Evolutionary conservation across 1,140 invertebrate genomes (phyloP), one percentile per base, ranked within the genome.

Genomic region (Drosophila pandora): DNA sequence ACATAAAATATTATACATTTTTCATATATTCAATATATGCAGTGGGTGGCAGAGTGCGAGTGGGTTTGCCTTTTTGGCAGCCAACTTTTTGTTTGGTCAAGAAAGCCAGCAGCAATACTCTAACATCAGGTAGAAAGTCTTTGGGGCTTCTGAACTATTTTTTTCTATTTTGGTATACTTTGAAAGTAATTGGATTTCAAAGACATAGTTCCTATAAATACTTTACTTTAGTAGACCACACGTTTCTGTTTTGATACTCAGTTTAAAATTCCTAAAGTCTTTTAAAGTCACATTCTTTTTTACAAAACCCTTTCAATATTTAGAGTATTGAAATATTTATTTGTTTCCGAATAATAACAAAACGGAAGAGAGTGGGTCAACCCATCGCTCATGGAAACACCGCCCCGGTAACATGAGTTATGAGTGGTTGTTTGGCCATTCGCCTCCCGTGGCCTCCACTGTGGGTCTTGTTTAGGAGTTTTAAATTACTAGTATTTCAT

Each of bases 21-120:
- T 82, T 88, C 81, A 87, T 87, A 79, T 82, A 88, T 88, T 88
- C 83, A 88, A 88, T 88, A 87, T 79, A 69, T 88, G 79, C 76
- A 53, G 60, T 58, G 69, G 58, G 21, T 9, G 54, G 28, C 2
- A 17, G n/a, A 1, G 10, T 47, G 43, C 21, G 8, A 1, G 30
- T 43, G 39, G 39, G 21, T 5, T 52, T 47, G 47, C 37, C 48
- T 53, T 63, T 55, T 63, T 25, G 62, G 17, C 10, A 58, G 30
- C 63, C 8, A 57, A 60, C 6, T 34, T 67, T 61, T 47, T 39
- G 32, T 41, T 57, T 60, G 41, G 13, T 9, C 10, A 47, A 39
- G 9, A 39, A 32, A 39, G 25, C 23, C 28, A 30, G 21, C 7
- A 7, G 4, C 32, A 69, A 69, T 69, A 57, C 65, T 17, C 65